Base-by-base conservation (phyloP, 2,888 invertebrate genomes). In the Griposia aprilina region DNA sequence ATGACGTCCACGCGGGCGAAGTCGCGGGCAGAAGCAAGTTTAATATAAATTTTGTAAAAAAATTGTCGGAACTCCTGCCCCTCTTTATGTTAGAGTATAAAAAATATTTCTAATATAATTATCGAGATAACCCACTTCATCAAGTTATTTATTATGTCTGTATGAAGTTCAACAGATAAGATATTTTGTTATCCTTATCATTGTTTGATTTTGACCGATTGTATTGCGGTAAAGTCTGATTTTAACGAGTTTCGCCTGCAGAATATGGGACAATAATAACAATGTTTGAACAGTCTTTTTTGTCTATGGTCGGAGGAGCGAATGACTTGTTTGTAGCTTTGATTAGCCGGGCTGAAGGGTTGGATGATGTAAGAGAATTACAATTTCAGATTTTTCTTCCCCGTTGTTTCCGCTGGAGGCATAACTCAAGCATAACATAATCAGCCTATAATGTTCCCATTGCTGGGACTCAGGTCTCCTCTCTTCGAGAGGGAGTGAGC, bases 91-190 rank as follows among this genome's bases (percentile, higher is more conserved):
- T 50, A n/a, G 11, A 65, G 6, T 57, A 52, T 10, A 45, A 73
- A 20, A 81, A 69, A 45, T 67, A 67, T 77, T 78, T 55, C 45
- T 36, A 60, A 30, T n/a, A 23, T 52, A 82, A 60, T 71, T 60
- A 80, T 80, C 59, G 59, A 82, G 81, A 82, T 82, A 81, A 84
- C 59, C 60, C 66, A 85, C n/a, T 70, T 81, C 76, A 82, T 81
- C 68, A 75, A 70, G 50, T 82, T 81, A 74, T 63, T 81, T 84
- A 66, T 62, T 57, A 72, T 79, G 77, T 82, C 63, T 55, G 73
- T 62, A 36, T 73, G 63, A 70, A 78, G 63, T 72, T 75, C 57
- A 69, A 57, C 26, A 48, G 86, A 82, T 82, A 81, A 85, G 52
- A 76, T 81, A 85, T 57, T 70, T 60, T 69, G 20, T 50, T 73